Base-by-base conservation (phyloP, 1,140 invertebrate species). In the Acyrthosiphon pisum region DNA sequence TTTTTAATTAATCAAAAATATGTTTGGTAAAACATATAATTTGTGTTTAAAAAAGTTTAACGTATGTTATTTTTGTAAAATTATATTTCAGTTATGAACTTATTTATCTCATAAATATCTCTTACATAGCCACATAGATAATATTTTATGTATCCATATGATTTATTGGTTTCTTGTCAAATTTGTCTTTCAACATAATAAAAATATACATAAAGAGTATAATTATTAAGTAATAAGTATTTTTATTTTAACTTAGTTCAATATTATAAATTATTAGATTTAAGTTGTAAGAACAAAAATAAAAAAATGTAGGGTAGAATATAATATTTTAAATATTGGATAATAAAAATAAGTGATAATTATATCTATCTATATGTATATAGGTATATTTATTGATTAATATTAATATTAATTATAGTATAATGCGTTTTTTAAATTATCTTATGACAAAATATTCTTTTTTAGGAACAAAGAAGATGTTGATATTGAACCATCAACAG, bases 401-500 rank as follows among this genome's bases (percentile, higher is more conserved):
- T 18, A 23, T 44, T 84, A 41, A 35, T 7, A 44, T 86, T 30
- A 86, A 44, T 3, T 44, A 26, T 44, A 26, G 26, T 26, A 22
- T 30, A 26, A 26, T 44, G 23, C 0, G 2, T 86, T 23, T 44
- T 86, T 6, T 18, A n/a, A n/a, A n/a, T 76, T 76, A 76, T 35
- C 1, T 76, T 76, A 18, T 76, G 4, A 76, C 14, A 18, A 89
- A 46, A n/a, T 50, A 20, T 84, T 93, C 14, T 83, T 92, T 93
- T 76, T 37, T 48, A 93, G 93, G 35, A 89, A 90, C 22, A 81
- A 90, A 89, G 56, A 22, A 93, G 46, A 89, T 0, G 60, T 93
- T 76, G 76, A 50, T 83, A 93, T 93, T 93, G 93, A 93, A 83
- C 93, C 93, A 41, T 93, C 93, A 30, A 35, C 93, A 50, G 93